Base-by-base conservation (phyloP, 2,797 vertebrate species). In the Gymnoscopelus braueri region DNA sequence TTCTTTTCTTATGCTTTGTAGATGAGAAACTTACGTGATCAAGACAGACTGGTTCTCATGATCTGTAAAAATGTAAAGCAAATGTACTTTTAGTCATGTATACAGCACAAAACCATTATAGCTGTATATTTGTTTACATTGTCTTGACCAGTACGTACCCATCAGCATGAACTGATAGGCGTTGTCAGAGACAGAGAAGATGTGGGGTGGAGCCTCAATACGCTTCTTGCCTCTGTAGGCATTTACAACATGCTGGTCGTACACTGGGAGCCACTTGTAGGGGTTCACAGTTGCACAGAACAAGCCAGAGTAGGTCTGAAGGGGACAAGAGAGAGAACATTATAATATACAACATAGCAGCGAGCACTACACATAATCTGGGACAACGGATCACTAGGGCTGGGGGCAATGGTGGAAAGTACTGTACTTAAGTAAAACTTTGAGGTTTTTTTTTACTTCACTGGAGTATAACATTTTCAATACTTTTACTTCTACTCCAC, bases 141-240 rank as follows among this genome's bases (percentile, higher is more conserved):
- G 39, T 10, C 39, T 2, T 9, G 39, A 9, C 8, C 8, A 44
- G 39, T 29, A 60, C 0, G 92, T 84, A 97, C 96, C 96, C 63
- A 95, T 95, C 67, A 96, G 81, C 96, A 97, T 96, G 92, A 91
- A 94, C 94, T 98, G 96, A 89, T 97, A 97, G 82, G 96, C 96
- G 0, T 96, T 96, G 75, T 98, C 96, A 71, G 96, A 98, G 92
- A 97, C 97, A 87, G 96, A 96, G 92, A 97, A 97, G 93, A 97
- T 97, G 93, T 97, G 96, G 56, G 96, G 96, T 8, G 96, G 96
- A 65, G 95, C 95, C 88, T 97, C 96, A 85, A 95, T 84, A 56
- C 96, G 94, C 89, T 97, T 97, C 70, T 98, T 97, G 83, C 96
- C 96, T 81, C 96, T 84, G 90, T 97, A 97, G 78, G 78, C 96